These are phyloP conservation scores for Bursaphelenchus mucronatus DNA, from an alignment of 1,140 invertebrate species.

Conservation along the genomic window DNA sequence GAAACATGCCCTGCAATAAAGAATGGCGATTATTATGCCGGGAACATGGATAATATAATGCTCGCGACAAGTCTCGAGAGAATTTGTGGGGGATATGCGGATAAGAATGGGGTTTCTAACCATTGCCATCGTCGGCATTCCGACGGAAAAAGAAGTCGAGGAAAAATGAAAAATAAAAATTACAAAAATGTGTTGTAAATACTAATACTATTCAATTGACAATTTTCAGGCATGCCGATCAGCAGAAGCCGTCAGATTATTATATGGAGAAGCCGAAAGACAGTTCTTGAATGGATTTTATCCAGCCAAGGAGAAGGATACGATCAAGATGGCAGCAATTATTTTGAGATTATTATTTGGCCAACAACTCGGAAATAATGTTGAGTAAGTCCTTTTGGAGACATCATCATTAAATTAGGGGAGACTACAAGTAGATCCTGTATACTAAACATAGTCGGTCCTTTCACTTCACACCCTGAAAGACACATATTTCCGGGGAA, in stretches of 20 bases:
- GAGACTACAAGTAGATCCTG: neutral
- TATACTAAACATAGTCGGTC: neutral
- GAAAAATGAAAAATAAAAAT: too few species aligned
- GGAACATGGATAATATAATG: too few species aligned
- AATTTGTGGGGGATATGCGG: too few species aligned
- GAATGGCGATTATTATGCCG: too few species aligned
- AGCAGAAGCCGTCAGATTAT: conserved; percentile 23
- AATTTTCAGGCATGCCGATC: conserved; percentile 39
- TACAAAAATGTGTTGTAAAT: too few species aligned
- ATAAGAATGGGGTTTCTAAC: too few species aligned
- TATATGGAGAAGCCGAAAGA: conserved; percentile 41
- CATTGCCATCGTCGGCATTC: too few species aligned
- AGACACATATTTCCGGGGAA: neutral
- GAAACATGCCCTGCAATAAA: too few species aligned
- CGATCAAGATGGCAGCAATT: conserved; percentile 38
- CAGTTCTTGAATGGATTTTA: conserved; percentile 37
- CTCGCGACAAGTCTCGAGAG: too few species aligned
- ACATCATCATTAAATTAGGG: neutral
- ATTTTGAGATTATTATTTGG: conserved; percentile 33
- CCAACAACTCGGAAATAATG: neutral
- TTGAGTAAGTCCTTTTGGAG: conserved; percentile 36
- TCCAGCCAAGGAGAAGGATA: conserved; percentile 40
- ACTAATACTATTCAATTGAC: conserved; percentile 17
- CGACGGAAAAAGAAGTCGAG: too few species aligned
- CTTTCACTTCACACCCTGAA: neutral